Evolutionary conservation across 2,797 vertebrate genomes (phyloP), one percentile per base, ranked within the genome.

Genomic region (Ciconia nigra): DNA sequence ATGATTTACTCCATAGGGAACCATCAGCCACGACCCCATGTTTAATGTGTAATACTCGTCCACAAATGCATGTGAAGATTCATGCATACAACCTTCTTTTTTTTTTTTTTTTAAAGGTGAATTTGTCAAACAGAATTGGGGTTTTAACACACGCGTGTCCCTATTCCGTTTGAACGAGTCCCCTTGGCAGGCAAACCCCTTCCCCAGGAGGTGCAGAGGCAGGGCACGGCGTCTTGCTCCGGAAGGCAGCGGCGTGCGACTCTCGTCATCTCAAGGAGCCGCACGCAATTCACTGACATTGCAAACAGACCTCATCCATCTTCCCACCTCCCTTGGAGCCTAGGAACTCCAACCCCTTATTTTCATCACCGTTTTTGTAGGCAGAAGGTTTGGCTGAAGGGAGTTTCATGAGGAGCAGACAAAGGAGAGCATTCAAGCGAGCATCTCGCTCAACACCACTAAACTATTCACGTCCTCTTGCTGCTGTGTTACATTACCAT

Each of bases 1-100:
- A 13, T 6, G 44, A 15, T 31, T 54, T 28, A 41, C 74, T 25
- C 7, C 12, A 57, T 1, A 20, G 29, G 28, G 31, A 35, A 12
- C 19, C 6, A 31, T 7, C 51, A 31, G 33, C 25, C 41, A 29
- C 51, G 13, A 2, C 59, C 28, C 24, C 57, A 4, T 20, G 12
- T 16, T 28, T 13, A 16, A 24, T 0, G 0, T 1, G 0, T 5
- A 24, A 33, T 13, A 24, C 16, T 29, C 0, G 0, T 15, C 8
- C 57, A 46, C 37, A 35, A 42, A n/a, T 2, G 31, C 42, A 28
- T 1, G 41, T 7, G 24, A 61, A 67, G 35, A 78, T 8, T 33
- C n/a, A 77, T 24, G 29, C 0, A 15, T 3, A 39, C 62, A 17
- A 2, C 0, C 4, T 6, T 33, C 11, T 1, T 5, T 29, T 26